Conservation (phyloP, 2,113 vertebrate genomes). For the Nerophis lumbriciformis region DNA sequence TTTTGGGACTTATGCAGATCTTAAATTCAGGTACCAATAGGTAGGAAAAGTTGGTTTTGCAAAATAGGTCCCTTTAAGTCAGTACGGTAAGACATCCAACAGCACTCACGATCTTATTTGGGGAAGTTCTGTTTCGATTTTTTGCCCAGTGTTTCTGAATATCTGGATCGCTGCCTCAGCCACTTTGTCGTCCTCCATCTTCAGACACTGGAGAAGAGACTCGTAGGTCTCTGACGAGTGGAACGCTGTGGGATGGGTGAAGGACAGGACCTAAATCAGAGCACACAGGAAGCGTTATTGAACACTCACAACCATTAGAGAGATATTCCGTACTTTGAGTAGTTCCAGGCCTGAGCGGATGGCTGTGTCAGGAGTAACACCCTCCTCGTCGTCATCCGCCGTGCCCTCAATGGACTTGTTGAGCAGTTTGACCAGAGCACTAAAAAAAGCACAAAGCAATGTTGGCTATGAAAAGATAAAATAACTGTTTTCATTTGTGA, state of each 20-base stretch:
- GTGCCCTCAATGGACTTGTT: constrained; percentile 98
- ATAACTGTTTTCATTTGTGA: neutral
- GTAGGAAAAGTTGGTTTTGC: too few relatives aligned
- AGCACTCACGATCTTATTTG: constrained; percentile 91
- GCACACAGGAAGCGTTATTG: neutral
- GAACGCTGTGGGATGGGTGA: constrained; percentile 98
- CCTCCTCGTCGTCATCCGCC: constrained; percentile 96
- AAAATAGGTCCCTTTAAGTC: too few relatives aligned
- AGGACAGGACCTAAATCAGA: constrained; percentile 85
- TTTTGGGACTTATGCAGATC: neutral
- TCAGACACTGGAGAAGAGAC: constrained; percentile 96
- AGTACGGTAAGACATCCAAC: neutral
- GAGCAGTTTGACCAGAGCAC: constrained; percentile 94
- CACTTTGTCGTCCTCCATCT: constrained; percentile 99
- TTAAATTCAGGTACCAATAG: too few relatives aligned
- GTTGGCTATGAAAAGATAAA: neutral
- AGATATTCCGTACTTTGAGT: constrained; percentile 75
- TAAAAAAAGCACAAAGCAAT: constrained; percentile 40
- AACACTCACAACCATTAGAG: too few relatives aligned
- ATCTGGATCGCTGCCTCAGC: constrained; percentile 98
- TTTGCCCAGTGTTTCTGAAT: constrained; percentile 98
- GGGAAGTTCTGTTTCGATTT: constrained; percentile 94
- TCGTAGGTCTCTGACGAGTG: constrained; percentile 98
- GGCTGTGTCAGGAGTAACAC: constrained; percentile 94
- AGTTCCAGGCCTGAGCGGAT: constrained; percentile 96